Evolutionary conservation across 2,888 invertebrate species (phyloP), one percentile per base, ranked within the genome.

Genomic region (Pristionchus mayeri): DNA sequence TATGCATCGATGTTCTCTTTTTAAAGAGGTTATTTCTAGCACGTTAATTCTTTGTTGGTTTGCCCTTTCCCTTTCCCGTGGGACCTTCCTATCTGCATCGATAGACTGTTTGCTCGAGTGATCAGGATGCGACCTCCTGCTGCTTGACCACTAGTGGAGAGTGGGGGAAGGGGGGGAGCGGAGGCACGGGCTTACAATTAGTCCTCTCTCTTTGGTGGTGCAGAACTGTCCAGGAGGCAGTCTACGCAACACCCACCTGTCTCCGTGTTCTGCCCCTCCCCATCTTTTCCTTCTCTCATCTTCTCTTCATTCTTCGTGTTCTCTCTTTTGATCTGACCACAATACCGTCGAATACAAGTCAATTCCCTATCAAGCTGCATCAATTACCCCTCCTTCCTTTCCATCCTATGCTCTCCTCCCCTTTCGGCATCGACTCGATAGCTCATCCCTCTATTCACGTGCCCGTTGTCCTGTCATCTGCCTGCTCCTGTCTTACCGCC

Each of bases 91-190:
- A 57, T 57, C 63, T 18, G 27, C 57, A 67, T 67, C 67, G 71
- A 71, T 71, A n/a, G 37, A 71, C 40, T 71, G 71, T 71, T 71
- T 71, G 71, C 71, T 24, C 71, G 71, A 71, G 71, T 71, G 71
- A 71, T 71, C 71, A 71, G 71, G 71, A 71, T 71, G 71, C 71
- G 71, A 71, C 40, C 71, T 71, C 71, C 71, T 71, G 71, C 71
- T 71, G 71, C 71, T 71, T 71, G 37, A 24, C 71, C 71, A 71
- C 71, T 71, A 44, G 71, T 71, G 71, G 71, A 71, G 71, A 44
- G 40, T n/a, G 44, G 71, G 24, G 40, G 44, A 24, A 40, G n/a
- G 71, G 13, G n/a, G 18, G 67, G 67, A 44, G 71, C 71, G 71
- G 71, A 71, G 71, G 71, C 71, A 71, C 40, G 71, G 37, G 71